Evolutionary conservation across 1,140 invertebrate species (phyloP).

Genomic region (Gyrodactylus salaris): DNA sequence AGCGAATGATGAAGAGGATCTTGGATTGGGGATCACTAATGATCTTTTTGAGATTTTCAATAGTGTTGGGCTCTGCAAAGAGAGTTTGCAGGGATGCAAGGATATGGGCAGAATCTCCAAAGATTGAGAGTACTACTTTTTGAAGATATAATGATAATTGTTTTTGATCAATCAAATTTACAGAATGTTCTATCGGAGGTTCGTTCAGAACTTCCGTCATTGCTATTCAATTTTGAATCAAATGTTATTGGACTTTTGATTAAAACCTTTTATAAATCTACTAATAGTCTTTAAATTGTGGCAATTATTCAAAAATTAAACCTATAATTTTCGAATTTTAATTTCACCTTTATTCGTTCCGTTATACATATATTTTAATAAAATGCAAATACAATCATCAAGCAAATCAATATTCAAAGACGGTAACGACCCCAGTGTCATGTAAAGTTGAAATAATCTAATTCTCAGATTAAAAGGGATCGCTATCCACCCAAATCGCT

Average conservation of each 20-base stretch:
- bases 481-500: too few relatives aligned
- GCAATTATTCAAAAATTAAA: too few relatives aligned
- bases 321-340: too few relatives aligned
- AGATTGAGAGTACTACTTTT: not conserved
- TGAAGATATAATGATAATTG: not conserved
- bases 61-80: not conserved
- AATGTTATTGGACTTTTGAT: not conserved
- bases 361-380: too few relatives aligned
- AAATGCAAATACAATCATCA: too few relatives aligned
- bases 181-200: not conserved
- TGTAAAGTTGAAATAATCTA: too few relatives aligned
- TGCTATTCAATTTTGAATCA: not conserved
- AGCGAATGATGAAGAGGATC: not conserved
- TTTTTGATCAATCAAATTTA: not conserved
- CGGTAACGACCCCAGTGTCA: too few relatives aligned
- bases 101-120: not conserved
- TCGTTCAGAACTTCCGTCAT: not conserved
- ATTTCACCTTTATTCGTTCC: too few relatives aligned
- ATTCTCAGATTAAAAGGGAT: too few relatives aligned
- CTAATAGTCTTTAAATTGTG: too few relatives aligned
- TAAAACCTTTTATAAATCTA: too few relatives aligned
- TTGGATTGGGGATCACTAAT: not conserved
- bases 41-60: not conserved
- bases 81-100: not conserved
- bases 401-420: too few relatives aligned